phyloP scores from a whole-genome alignment of 2,888 invertebrate species.

The Congeria kusceri region DNA sequence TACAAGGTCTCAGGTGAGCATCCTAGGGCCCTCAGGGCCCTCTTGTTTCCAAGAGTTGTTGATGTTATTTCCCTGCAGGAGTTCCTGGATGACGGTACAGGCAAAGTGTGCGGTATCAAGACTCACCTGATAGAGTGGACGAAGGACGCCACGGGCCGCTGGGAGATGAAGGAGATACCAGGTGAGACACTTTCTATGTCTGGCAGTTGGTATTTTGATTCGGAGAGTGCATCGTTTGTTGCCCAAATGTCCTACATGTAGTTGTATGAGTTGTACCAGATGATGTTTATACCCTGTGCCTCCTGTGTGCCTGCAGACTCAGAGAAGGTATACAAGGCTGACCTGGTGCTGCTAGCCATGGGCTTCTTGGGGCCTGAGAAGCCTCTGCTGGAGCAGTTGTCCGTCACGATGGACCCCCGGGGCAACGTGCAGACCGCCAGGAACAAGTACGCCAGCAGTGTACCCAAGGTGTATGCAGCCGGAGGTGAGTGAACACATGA shows the following conservation, averaged over 20 bases:
- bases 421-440: slow-evolving; percentile 94
- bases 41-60: too few relatives aligned
- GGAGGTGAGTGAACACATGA: slow-evolving; percentile 89
- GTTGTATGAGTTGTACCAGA: not conserved
- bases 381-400: slow-evolving; percentile 92
- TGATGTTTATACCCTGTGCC: not conserved
- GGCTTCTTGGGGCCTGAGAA: slow-evolving; percentile 99
- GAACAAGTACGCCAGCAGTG: slow-evolving; percentile 92
- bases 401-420: slow-evolving; percentile 93
- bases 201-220: too few relatives aligned
- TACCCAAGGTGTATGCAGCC: slow-evolving; percentile 96
- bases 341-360: slow-evolving; percentile 98
- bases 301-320: slow-evolving; percentile 73
- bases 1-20: too few relatives aligned
- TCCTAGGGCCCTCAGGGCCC: too few relatives aligned
- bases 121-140: slow-evolving; percentile 97
- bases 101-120: slow-evolving; percentile 95
- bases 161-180: slow-evolving; percentile 95
- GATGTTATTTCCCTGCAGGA: slow-evolving; percentile 88
- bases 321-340: slow-evolving; percentile 91
- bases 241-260: too few relatives aligned
- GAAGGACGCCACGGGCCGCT: slow-evolving; percentile 94
- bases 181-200: slow-evolving; percentile 85
- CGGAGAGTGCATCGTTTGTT: too few relatives aligned
- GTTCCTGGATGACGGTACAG: slow-evolving; percentile 95